Percentiles rank a stretch among this genome's conserved stretches.
These are phyloP conservation scores for Eugnorisma glareosa DNA, from an alignment of 2,888 invertebrate species.

Conservation along the genomic window DNA sequence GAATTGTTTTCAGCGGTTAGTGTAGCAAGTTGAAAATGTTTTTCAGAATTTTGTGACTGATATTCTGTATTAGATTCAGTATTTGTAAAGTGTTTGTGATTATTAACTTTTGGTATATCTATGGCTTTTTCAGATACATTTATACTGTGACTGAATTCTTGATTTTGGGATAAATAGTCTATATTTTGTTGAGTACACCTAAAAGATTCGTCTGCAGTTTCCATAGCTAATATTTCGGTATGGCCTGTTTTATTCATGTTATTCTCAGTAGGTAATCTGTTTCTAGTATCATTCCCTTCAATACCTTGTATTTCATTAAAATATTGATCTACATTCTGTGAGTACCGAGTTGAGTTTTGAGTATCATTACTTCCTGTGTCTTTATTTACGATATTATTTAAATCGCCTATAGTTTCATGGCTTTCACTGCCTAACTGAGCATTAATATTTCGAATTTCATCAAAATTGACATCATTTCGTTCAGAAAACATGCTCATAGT, in stretches of 20 bases:
- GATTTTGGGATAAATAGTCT: background rate
- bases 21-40: background rate
- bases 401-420: background rate
- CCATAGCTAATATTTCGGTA: background rate
- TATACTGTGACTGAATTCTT: background rate
- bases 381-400: background rate
- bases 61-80: background rate
- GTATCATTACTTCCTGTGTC: background rate
- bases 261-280: background rate
- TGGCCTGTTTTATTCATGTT: background rate
- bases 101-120: background rate
- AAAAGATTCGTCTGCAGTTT: background rate
- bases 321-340: conserved; percentile 52
- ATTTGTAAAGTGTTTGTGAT: background rate
- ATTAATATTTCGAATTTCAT: conserved; percentile 3
- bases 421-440: background rate
- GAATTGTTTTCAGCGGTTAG: background rate
- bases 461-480: conserved; percentile 19
- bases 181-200: background rate
- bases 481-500: conserved; percentile 26
- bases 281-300: background rate
- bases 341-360: conserved; percentile 1
- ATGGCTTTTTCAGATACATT: background rate
- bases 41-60: background rate
- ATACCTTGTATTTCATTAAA: conserved; percentile 46